Conservation (phyloP, 37 sponge, comb jelly and placozoan species). For the Hexactinellida sp. region DNA sequence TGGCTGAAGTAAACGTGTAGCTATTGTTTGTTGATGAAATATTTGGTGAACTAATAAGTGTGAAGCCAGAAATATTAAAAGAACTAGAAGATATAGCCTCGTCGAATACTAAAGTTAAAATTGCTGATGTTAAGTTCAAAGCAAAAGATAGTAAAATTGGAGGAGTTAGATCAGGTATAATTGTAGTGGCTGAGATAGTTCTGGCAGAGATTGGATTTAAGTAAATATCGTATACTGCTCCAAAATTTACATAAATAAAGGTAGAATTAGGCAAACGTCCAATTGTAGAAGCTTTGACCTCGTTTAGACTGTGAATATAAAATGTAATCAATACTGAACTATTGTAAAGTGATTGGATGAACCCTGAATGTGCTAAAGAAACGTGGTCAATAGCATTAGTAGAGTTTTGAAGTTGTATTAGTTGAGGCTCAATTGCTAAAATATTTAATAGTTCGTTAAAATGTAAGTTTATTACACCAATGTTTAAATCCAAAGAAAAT, state of each 20-base stretch:
- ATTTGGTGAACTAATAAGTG: slow-evolving; percentile 35
- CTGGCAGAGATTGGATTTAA: slow-evolving; percentile 39
- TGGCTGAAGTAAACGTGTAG: slow-evolving; percentile 29
- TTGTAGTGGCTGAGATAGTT: not conserved
- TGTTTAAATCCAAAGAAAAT: slow-evolving; percentile 57
- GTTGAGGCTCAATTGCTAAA: slow-evolving; percentile 27
- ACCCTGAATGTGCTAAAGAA: slow-evolving; percentile 29
- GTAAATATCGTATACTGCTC: slow-evolving; percentile 37
- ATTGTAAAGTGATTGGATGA: slow-evolving; percentile 19
- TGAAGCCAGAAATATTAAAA: slow-evolving; percentile 25
- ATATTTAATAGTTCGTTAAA: slow-evolving; percentile 61
- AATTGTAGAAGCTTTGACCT: slow-evolving; percentile 35
- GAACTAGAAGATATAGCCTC: slow-evolving; percentile 41
- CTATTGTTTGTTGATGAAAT: slow-evolving; percentile 19
- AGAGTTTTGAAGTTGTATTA: slow-evolving; percentile 37
- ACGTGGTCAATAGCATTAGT: slow-evolving; percentile 14
- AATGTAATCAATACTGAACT: slow-evolving; percentile 35
- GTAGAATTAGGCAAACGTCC: slow-evolving; percentile 42
- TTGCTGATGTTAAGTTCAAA: slow-evolving; percentile 33
- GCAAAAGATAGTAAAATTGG: slow-evolving; percentile 40
- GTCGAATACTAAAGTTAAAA: slow-evolving; percentile 43
- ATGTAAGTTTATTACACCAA: slow-evolving; percentile 34
- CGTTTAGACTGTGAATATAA: slow-evolving; percentile 53
- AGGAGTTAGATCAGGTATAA: slow-evolving; percentile 30
- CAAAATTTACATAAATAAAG: slow-evolving; percentile 27